Conservation (phyloP, 2,888 invertebrate species). For the Aplocera efformata region DNA sequence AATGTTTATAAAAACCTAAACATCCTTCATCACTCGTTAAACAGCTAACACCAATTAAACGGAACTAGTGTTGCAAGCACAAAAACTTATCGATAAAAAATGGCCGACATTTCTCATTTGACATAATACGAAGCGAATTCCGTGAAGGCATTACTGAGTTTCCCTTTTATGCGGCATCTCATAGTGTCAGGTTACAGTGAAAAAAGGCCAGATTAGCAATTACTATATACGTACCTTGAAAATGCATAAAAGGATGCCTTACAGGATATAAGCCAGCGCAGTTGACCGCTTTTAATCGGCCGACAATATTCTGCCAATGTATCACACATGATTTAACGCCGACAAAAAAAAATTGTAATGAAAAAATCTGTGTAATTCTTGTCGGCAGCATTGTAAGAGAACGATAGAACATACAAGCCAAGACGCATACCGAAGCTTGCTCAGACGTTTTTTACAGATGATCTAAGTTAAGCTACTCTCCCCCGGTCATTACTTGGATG, state of each 20-base stretch:
- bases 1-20: slow-evolving; percentile 20
- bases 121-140: slow-evolving; percentile 64
- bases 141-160: slow-evolving; percentile 69
- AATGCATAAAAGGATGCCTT: slow-evolving; percentile 52
- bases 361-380: too few species aligned
- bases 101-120: slow-evolving; percentile 40
- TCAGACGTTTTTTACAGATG: too few species aligned
- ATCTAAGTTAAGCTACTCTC: too few species aligned
- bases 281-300: too few species aligned
- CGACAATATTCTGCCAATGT: too few species aligned
- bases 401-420: too few species aligned
- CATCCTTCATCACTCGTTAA: slow-evolving; percentile 31
- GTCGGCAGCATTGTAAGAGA: too few species aligned
- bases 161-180: slow-evolving; percentile 64
- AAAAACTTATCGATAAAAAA: slow-evolving; percentile 63
- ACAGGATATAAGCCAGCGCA: slow-evolving; percentile 48
- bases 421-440: too few species aligned
- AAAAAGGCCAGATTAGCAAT: slow-evolving; percentile 51
- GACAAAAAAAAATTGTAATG: too few species aligned
- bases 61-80: slow-evolving; percentile 59
- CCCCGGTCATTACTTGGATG: too few species aligned
- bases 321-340: too few species aligned
- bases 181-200: slow-evolving; percentile 63
- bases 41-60: slow-evolving; percentile 55
- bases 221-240: slow-evolving; percentile 45